Conservation (phyloP, 2,888 invertebrate species). For the Drosophila sordidula region DNA sequence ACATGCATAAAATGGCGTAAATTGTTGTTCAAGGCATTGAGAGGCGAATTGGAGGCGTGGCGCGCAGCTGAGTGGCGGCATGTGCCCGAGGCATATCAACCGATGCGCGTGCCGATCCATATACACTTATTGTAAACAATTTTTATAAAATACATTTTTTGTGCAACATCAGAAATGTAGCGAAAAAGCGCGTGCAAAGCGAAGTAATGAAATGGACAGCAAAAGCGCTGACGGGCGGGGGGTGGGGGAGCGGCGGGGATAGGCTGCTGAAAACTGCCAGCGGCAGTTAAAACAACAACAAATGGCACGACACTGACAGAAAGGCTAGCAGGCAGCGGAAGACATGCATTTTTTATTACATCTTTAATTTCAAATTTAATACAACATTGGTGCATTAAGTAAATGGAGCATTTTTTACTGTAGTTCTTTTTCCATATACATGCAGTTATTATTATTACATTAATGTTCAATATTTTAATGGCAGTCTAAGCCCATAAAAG, state of each 20-base stretch:
- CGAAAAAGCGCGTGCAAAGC: constrained; percentile 7
- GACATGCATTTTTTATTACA: constrained; percentile 9
- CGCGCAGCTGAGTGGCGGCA: constrained; percentile 1
- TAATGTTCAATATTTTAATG: not conserved
- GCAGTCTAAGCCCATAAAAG: no score
- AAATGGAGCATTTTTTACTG: not conserved
- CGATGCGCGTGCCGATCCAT: constrained; percentile 39
- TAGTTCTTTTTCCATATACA: not conserved
- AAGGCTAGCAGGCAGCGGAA: not conserved
- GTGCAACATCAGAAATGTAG: constrained; percentile 27
- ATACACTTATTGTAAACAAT: constrained; percentile 40
- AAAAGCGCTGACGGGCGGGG: constrained; percentile 2
- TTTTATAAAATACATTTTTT: constrained; percentile 31
- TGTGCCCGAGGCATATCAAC: constrained; percentile 31
- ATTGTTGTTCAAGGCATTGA: constrained; percentile 9
- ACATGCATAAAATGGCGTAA: constrained; percentile 24
- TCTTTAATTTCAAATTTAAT: constrained; percentile 14
- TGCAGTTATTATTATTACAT: not conserved
- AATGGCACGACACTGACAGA: not conserved
- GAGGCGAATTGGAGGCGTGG: not conserved
- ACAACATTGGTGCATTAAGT: not conserved
- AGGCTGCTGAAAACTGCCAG: constrained; percentile 8
- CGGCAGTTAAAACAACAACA: constrained; percentile 20
- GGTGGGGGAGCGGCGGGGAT: no score
- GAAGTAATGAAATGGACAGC: not conserved